Evolutionary conservation across 2,113 vertebrate species (phyloP).

Genomic region (Leptodactylus fuscus): DNA sequence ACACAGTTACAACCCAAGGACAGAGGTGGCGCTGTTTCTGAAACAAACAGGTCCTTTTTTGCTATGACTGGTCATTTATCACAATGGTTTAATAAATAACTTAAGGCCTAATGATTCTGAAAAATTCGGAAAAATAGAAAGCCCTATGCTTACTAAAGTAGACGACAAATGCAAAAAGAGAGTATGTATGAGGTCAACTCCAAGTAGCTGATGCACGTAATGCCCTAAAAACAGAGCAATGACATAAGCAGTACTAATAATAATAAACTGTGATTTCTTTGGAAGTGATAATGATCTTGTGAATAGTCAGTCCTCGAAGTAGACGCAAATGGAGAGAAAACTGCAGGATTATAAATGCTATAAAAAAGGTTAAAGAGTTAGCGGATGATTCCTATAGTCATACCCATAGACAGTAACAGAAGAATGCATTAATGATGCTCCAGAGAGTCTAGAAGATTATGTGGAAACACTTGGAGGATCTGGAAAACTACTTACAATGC

Average conservation of each 20-base stretch:
- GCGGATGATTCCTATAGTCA: slow-evolving; percentile 44
- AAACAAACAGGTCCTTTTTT: no score
- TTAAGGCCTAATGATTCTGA: no score
- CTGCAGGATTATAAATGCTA: neutral
- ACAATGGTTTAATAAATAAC: no score
- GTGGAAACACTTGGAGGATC: slow-evolving; percentile 42
- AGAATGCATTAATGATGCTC: slow-evolving; percentile 40
- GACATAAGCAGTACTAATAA: neutral
- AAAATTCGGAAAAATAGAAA: no score
- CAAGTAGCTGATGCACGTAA: no score
- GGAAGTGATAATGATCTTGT: slow-evolving; percentile 24
- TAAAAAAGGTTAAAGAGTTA: slow-evolving; percentile 34
- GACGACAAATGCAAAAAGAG: no score
- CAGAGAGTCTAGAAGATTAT: slow-evolving; percentile 37
- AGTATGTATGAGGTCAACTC: no score
- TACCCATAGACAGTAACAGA: slow-evolving; percentile 17
- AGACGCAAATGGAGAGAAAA: neutral
- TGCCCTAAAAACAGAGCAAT: neutral
- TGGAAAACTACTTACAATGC: slow-evolving; percentile 50
- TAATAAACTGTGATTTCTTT: neutral
- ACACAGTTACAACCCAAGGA: no score
- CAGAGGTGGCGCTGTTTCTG: no score
- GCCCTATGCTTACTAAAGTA: no score
- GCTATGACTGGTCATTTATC: no score
- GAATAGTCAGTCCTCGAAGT: neutral